Conservation (phyloP, 2,888 invertebrate species). For the Pristionchus arcanus region DNA sequence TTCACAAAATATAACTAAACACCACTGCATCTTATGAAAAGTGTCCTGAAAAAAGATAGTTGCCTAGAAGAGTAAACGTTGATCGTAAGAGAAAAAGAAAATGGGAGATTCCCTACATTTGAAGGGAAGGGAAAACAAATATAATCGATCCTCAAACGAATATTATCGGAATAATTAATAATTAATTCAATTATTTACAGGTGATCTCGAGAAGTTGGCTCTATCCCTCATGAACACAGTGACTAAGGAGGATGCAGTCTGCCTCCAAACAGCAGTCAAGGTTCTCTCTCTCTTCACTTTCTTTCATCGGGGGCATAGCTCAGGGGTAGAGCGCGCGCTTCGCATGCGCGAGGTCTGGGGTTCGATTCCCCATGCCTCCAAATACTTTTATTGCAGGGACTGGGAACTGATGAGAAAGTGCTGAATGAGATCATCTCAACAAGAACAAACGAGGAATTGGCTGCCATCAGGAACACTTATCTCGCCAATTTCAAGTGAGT, state of each 20-base stretch:
- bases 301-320: conserved; percentile 73
- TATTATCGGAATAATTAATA: background rate
- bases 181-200: background rate
- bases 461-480: conserved; percentile 67
- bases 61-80: no score
- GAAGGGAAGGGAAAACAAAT: no score
- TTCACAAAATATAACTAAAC: no score
- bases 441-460: conserved; percentile 82
- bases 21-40: no score
- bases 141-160: no score
- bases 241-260: conserved; percentile 32
- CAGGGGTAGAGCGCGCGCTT: conserved; percentile 79
- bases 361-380: conserved; percentile 76
- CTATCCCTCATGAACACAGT: conserved; percentile 38
- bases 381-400: conserved; percentile 81
- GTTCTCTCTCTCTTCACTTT: background rate
- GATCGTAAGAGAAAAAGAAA: no score
- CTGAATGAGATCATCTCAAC: conserved; percentile 92
- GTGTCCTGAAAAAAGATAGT: no score
- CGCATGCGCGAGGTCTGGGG: conserved; percentile 79
- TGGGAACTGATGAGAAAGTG: conserved; percentile 88
- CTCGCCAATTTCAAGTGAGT: conserved; percentile 64
- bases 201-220: conserved; percentile 44
- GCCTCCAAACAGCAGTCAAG: conserved; percentile 40
- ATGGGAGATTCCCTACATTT: background rate